A percentile compares a stretch with the other conserved stretches of the same genome.
Conservation (phyloP, 2,888 invertebrate genomes). For the Drosophila ustulata region DNA sequence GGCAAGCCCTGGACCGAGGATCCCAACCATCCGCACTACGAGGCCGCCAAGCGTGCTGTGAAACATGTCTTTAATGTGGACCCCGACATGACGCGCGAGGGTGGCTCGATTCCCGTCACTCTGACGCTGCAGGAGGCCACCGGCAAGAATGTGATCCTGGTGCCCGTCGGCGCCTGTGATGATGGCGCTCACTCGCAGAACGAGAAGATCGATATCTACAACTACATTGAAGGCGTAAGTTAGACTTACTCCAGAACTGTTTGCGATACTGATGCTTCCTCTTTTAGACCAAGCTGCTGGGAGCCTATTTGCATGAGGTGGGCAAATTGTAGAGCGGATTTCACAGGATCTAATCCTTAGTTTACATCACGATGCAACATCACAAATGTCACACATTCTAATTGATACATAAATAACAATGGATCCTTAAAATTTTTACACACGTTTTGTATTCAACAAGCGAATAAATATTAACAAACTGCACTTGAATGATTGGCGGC, state of each 20-base stretch:
- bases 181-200: constrained; percentile 99
- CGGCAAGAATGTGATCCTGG: constrained; percentile 95
- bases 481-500: constrained; percentile 5
- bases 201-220: constrained; percentile 96
- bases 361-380: constrained; percentile 40
- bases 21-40: constrained; percentile 95
- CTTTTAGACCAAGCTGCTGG: constrained; percentile 94
- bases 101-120: constrained; percentile 98
- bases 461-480: constrained; percentile 50
- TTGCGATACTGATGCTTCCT: not conserved
- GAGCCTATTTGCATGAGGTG: constrained; percentile 93
- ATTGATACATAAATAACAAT: constrained; percentile 19
- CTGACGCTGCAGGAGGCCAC: constrained; percentile 96
- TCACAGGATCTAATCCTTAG: constrained; percentile 6
- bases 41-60: constrained; percentile 93
- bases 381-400: constrained; percentile 35
- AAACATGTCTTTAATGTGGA: constrained; percentile 93
- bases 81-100: constrained; percentile 98
- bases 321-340: constrained; percentile 66
- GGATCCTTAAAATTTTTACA: constrained; percentile 20
- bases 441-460: constrained; percentile 40
- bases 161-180: constrained; percentile 96
- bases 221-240: constrained; percentile 97
- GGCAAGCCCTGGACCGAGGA: constrained; percentile 97
- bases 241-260: not conserved